These are phyloP conservation scores for Catamblyrhynchus diadema DNA, from an alignment of 2,797 vertebrate species.

Conservation along the genomic window DNA sequence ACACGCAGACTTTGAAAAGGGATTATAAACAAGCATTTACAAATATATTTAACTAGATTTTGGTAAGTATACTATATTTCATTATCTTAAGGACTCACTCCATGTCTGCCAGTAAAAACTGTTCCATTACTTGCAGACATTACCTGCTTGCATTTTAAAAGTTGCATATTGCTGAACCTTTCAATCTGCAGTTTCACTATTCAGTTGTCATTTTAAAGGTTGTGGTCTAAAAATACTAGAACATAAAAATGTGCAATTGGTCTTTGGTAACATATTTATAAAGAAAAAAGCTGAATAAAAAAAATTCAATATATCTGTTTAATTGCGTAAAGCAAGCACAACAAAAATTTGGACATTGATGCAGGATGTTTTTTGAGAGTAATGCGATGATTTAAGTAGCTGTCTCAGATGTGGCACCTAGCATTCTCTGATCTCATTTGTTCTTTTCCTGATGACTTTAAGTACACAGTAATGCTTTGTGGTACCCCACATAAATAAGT, in stretches of 20 bases:
- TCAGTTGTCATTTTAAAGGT: neutral
- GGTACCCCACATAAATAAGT: neutral
- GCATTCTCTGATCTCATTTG: neutral
- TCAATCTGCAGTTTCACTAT: neutral
- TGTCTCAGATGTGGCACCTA: neutral
- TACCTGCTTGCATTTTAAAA: neutral
- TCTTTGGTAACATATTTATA: fast-evolving
- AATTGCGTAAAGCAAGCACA: neutral
- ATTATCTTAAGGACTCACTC: neutral
- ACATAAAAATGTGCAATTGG: neutral
- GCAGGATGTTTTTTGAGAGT: neutral
- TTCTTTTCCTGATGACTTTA: neutral
- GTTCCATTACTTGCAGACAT: neutral
- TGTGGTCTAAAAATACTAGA: neutral
- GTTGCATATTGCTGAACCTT: neutral
- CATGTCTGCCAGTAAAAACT: neutral
- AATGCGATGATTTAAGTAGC: neutral
- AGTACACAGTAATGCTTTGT: neutral
- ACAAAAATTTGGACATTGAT: neutral
- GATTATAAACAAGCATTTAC: neutral
- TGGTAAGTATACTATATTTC: neutral
- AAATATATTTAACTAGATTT: neutral
- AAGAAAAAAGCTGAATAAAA: neutral
- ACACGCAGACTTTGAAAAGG: neutral
- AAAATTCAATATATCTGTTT: neutral